These are phyloP conservation scores for Stylophora pistillata DNA, from an alignment of 64 coral and sea anemone species.

Conservation along the genomic window DNA sequence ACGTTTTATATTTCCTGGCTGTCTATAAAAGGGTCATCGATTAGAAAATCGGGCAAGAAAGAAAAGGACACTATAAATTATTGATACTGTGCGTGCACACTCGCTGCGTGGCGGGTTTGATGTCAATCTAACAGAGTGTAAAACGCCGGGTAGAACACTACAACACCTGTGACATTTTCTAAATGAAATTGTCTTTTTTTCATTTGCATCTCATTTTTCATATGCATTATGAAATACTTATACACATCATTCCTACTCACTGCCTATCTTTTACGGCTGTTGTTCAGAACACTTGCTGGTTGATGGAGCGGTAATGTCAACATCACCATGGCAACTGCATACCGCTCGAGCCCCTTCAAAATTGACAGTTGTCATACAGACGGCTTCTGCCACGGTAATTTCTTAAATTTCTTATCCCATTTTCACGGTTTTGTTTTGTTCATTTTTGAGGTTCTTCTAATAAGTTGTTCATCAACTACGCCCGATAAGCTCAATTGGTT, in stretches of 20 bases:
- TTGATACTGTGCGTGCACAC: not conserved
- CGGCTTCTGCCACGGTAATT: too few relatives aligned
- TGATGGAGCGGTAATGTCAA: too few relatives aligned
- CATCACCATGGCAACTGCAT: too few relatives aligned
- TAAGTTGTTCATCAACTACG: too few relatives aligned
- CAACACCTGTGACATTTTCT: constrained; percentile 6
- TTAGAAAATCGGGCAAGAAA: not conserved
- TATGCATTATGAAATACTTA: not conserved
- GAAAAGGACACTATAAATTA: not conserved
- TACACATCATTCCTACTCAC: not conserved
- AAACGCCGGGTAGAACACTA: not conserved
- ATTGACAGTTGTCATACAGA: too few relatives aligned
- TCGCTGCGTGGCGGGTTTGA: not conserved
- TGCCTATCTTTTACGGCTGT: not conserved
- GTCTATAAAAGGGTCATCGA: constrained; percentile 28
- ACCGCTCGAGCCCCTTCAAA: too few relatives aligned
- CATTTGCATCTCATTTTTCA: not conserved
- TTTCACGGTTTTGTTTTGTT: too few relatives aligned
- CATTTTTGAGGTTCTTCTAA: too few relatives aligned
- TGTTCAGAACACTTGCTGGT: not conserved
- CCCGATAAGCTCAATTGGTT: too few relatives aligned
- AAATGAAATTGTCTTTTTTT: not conserved
- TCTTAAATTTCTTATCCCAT: too few relatives aligned
- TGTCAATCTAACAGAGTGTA: not conserved
- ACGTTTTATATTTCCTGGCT: not conserved